phyloP scores from a whole-genome alignment of 2,888 invertebrate genomes.

The Dione vanillae region DNA sequence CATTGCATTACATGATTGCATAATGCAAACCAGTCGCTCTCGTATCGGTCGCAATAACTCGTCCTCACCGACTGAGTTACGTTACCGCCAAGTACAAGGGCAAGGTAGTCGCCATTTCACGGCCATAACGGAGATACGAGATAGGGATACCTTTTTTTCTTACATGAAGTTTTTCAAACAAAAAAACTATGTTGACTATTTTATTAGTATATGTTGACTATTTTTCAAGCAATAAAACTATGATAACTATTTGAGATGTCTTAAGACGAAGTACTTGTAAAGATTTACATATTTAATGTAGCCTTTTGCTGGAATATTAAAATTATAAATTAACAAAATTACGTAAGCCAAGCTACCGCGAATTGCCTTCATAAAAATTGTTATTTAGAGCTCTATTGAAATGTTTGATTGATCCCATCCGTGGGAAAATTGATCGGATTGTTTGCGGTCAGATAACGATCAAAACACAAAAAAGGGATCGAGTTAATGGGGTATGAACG shows the following conservation, averaged over 20 bases:
- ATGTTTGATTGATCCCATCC: conserved; percentile 68
- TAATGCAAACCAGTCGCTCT: conserved; percentile 70
- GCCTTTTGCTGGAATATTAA: neutral
- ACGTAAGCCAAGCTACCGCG: conserved; percentile 30
- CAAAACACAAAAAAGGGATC: conserved; percentile 80
- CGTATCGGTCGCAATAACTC: conserved; percentile 49
- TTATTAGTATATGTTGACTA: too few species aligned
- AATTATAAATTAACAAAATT: neutral
- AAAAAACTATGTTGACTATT: conserved; percentile 3
- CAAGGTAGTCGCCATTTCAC: conserved; percentile 50
- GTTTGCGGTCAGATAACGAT: conserved; percentile 81
- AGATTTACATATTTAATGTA: neutral
- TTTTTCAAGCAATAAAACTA: conserved; percentile 1
- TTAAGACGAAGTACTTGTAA: neutral
- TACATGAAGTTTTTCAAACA: neutral
- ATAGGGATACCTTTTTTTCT: conserved; percentile 3
- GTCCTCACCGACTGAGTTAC: conserved; percentile 47
- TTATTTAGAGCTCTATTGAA: conserved; percentile 71
- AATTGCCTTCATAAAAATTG: conserved; percentile 61
- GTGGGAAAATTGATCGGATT: conserved; percentile 76
- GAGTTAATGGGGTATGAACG: conserved; percentile 72
- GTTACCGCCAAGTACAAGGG: conserved; percentile 50
- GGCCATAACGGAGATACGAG: conserved; percentile 37
- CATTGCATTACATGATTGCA: conserved; percentile 71
- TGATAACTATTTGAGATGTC: neutral